Evolutionary conservation across 2,113 vertebrate genomes (phyloP).

Genomic region (Amphilophus citrinellus): DNA sequence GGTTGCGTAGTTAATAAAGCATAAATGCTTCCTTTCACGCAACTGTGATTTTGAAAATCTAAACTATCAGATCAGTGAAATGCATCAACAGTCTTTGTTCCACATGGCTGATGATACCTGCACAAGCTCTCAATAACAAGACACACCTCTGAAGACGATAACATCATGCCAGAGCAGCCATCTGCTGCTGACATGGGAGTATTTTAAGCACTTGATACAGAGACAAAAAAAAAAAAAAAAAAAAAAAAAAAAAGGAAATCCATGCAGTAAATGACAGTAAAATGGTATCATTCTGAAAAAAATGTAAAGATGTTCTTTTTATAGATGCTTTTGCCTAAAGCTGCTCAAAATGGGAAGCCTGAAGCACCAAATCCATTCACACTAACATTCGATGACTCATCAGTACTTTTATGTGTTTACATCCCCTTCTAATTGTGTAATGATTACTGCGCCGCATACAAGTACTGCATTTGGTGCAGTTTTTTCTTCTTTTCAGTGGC

Average conservation of each 20-base stretch:
- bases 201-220: neutral
- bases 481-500: fast-evolving
- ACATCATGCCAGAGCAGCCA: neutral
- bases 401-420: neutral
- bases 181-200: neutral
- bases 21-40: neutral
- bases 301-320: neutral
- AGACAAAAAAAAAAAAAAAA: neutral
- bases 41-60: neutral
- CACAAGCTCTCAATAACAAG: neutral
- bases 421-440: neutral
- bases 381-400: neutral
- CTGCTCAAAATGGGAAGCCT: neutral
- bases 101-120: neutral
- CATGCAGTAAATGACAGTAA: neutral
- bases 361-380: neutral
- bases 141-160: neutral
- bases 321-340: neutral
- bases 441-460: neutral
- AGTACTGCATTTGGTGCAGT: fast-evolving
- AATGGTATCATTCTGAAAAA: neutral
- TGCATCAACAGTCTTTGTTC: slow-evolving; percentile 11
- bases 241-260: neutral
- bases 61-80: neutral
- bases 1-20: neutral